Percentiles rank a stretch among this genome's conserved stretches.
Evolutionary conservation across 2,113 vertebrate genomes (phyloP).

Genomic region (Amphiprion ocellaris): DNA sequence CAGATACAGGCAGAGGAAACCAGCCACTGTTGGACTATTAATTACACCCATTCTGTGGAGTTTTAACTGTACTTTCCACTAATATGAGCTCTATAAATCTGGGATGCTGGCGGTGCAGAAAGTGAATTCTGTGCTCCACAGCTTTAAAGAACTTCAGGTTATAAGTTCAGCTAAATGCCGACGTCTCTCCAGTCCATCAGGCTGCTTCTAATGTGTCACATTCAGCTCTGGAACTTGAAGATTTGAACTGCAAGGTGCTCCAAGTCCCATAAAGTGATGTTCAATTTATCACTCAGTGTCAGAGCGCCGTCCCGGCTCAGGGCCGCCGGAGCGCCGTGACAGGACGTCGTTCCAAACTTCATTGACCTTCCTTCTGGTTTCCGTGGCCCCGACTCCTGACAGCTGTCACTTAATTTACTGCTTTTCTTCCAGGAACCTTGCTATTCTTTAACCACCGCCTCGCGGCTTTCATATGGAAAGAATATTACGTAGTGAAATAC

Average conservation of each 20-base stretch:
- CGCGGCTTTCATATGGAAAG: constrained; percentile 19
- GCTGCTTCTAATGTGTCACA: constrained; percentile 11
- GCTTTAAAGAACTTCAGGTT: not conserved
- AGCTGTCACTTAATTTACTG: constrained; percentile 63
- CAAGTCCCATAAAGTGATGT: constrained; percentile 10
- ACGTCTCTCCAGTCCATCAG: not conserved
- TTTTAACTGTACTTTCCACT: too few relatives aligned
- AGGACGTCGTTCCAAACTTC: constrained; percentile 52
- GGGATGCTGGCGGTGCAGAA: too few relatives aligned
- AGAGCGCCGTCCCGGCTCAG: constrained; percentile 43
- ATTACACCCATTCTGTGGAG: too few relatives aligned
- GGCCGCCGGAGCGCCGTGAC: constrained; percentile 53
- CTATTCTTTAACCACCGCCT: constrained; percentile 31
- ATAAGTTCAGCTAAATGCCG: not conserved
- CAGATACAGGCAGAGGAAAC: too few relatives aligned
- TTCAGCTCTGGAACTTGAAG: not conserved
- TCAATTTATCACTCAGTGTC: constrained; percentile 63
- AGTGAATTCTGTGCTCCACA: too few relatives aligned
- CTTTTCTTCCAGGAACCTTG: constrained; percentile 49
- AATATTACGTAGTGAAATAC: constrained; percentile 31
- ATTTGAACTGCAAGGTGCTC: constrained; percentile 36
- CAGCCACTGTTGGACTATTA: too few relatives aligned
- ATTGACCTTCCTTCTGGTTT: constrained; percentile 51
- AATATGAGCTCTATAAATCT: too few relatives aligned
- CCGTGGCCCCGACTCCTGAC: constrained; percentile 48